Evolutionary conservation across 2,888 invertebrate genomes (phyloP), one percentile per base, ranked within the genome.

Genomic region (Mythimna pallens): DNA sequence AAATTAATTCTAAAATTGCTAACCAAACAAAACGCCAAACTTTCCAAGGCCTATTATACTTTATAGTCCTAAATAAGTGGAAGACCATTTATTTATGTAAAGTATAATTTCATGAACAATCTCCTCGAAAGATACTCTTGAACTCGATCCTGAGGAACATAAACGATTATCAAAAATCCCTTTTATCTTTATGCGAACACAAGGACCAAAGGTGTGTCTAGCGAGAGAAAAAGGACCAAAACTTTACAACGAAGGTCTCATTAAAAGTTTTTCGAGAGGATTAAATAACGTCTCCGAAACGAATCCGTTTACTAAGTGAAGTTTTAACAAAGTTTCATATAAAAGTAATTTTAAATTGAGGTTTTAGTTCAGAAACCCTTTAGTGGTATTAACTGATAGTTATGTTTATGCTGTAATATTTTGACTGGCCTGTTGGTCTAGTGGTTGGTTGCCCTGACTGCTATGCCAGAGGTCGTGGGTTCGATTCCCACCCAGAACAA

Each of bases 181-280:
- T 81, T 84, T 85, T 64, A 82, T 84, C 77, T 78, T 78, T 62
- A 78, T 36, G 63, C 68, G 61, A 63, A 66, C 74, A 65, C 70
- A 72, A 86, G 80, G 80, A 55, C 69, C 70, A 36, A 61, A 80
- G 82, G 80, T 81, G 78, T 71, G 30, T 67, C 54, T 58, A 70
- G 74, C 72, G 66, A 82, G 75, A 82, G 77, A 69, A 82, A 77
- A 86, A 81, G 76, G 70, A 70, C 58, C 57, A 20, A 65, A 77
- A 86, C 76, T 80, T 85, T 70, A 57, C 79, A 72, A 80, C 70
- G 80, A 84, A 77, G 81, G 80, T 85, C 90, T 92, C 92, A 92
- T 92, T 92, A 92, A 92, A 92, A 92, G 89, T 92, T 92, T 89
- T 86, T 85, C 80, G 74, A 86, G 87, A 64, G 88, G 91, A 92